Evolutionary conservation across 2,797 vertebrate species (phyloP).

Genomic region (Podarcis siculus): DNA sequence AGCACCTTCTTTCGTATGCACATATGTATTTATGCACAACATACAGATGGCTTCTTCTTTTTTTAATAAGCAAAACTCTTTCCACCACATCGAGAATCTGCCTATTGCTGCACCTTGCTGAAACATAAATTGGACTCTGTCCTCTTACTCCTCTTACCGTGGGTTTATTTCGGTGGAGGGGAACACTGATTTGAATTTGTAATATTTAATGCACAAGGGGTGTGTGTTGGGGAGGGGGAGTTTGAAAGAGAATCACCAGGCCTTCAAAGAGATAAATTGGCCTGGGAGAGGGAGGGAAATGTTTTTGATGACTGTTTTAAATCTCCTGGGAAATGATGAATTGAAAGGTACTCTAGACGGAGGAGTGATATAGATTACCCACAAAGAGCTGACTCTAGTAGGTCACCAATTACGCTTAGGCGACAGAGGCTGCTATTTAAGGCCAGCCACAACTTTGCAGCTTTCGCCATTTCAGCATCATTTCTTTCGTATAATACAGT

Average conservation of each 20-base stretch:
- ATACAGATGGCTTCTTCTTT: slow-evolving; percentile 12
- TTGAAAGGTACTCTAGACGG: slow-evolving; percentile 48
- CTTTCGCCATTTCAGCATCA: slow-evolving; percentile 48
- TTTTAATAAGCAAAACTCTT: slow-evolving; percentile 25
- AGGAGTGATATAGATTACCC: slow-evolving; percentile 59
- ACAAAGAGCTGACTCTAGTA: slow-evolving; percentile 58
- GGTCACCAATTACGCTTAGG: slow-evolving; percentile 66
- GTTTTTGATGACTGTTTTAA: slow-evolving; percentile 65
- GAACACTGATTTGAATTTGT: slow-evolving; percentile 70
- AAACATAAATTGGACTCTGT: slow-evolving; percentile 54
- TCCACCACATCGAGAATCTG: slow-evolving; percentile 63
- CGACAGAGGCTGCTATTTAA: slow-evolving; percentile 61
- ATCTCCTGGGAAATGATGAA: slow-evolving; percentile 67
- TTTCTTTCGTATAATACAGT: slow-evolving; percentile 72
- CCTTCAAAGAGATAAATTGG: slow-evolving; percentile 61
- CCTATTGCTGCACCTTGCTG: slow-evolving; percentile 25
- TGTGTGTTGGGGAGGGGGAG: neutral
- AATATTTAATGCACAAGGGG: slow-evolving; percentile 58
- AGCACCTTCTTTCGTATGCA: slow-evolving; percentile 58
- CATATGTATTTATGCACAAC: neutral
- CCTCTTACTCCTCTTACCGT: slow-evolving; percentile 35
- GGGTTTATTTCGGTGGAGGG: slow-evolving; percentile 46
- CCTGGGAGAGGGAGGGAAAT: slow-evolving; percentile 47
- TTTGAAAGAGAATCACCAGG: slow-evolving; percentile 49
- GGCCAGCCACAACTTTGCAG: slow-evolving; percentile 63